Percentiles rank a stretch among this genome's conserved stretches.
phyloP scores from a whole-genome alignment of 2,888 invertebrate genomes.

The Drosophila koepferae region DNA sequence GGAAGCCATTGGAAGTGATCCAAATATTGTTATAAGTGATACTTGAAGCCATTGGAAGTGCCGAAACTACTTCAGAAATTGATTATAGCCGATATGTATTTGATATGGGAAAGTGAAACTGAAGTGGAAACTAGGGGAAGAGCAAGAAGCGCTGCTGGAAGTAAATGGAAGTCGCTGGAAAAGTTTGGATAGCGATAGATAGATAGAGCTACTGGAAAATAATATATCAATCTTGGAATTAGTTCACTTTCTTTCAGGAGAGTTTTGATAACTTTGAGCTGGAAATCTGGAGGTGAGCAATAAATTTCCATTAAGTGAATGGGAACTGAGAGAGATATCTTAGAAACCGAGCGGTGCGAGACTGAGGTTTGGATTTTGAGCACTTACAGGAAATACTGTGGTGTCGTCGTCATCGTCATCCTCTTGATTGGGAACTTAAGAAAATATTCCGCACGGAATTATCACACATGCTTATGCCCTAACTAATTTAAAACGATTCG shows the following conservation, averaged over 20 bases:
- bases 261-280: not conserved
- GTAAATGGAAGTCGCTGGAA: not conserved
- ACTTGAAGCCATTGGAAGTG: not conserved
- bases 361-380: conserved; percentile 5
- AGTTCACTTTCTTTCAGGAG: not conserved
- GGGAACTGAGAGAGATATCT: not conserved
- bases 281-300: not conserved
- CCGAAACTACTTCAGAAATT: not conserved
- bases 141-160: not conserved
- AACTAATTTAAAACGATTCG: conserved; percentile 16
- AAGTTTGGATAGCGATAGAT: not conserved
- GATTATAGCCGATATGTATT: not conserved
- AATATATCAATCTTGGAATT: not conserved
- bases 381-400: conserved; percentile 40
- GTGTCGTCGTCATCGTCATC: conserved; percentile 2
- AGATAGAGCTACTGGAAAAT: not conserved
- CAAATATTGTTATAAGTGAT: not conserved
- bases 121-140: not conserved
- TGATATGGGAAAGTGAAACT: not conserved
- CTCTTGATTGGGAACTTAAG: conserved; percentile 28
- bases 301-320: not conserved
- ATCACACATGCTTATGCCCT: conserved; percentile 69
- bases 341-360: no score
- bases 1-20: not conserved
- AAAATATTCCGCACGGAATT: conserved; percentile 62